Percentiles rank a stretch among this genome's conserved stretches.
phyloP scores from a whole-genome alignment of 2,797 vertebrate species.

The Halcyon leucocephala region DNA sequence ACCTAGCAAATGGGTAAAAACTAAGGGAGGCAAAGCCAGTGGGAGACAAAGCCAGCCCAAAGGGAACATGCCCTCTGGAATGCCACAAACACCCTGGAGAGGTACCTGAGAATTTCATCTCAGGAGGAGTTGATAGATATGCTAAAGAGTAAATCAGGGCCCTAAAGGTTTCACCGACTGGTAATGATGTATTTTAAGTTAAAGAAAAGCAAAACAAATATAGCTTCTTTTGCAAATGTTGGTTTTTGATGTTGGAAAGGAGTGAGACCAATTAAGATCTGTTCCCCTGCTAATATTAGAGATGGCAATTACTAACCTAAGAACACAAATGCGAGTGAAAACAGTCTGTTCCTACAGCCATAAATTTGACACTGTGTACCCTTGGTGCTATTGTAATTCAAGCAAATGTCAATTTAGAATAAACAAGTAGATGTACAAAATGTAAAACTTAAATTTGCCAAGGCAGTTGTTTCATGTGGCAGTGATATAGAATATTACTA shows the following conservation, averaged over 20 bases:
- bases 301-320: conserved; percentile 22
- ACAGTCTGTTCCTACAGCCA: neutral
- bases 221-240: neutral
- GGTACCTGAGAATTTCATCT: neutral
- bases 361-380: neutral
- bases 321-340: neutral
- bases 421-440: neutral
- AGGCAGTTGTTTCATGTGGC: neutral
- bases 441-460: neutral
- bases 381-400: neutral
- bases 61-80: neutral
- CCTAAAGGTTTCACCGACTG: neutral
- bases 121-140: neutral
- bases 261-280: conserved; percentile 58
- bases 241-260: conserved; percentile 49
- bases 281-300: conserved; percentile 40
- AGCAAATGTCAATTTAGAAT: neutral
- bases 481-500: neutral
- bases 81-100: neutral
- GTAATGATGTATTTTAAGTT: neutral
- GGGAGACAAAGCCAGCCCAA: neutral
- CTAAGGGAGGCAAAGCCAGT: neutral
- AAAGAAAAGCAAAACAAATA: conserved; percentile 26
- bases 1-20: neutral
- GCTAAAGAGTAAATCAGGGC: neutral